Base-by-base conservation (phyloP, 2,888 invertebrate species). In the Timema cristinae region DNA sequence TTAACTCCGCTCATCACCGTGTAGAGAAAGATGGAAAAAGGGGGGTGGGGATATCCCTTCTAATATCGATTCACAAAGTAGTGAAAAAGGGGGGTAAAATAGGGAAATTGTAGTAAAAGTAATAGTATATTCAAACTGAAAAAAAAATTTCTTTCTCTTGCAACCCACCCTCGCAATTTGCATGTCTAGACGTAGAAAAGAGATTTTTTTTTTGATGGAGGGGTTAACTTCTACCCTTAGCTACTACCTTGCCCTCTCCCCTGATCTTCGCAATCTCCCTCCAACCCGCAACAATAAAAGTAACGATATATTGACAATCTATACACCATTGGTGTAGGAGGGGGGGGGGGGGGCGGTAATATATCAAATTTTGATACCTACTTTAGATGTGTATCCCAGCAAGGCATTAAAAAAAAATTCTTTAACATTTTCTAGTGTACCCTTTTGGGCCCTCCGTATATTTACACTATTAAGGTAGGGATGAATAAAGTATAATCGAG, bases 21-120 rank as follows among this genome's bases (percentile, higher is more conserved):
- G 32, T 32, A 2, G 32, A 32, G 32, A 32, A 4, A 32, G 32
- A 32, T 32, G 32, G 32, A 32, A 32, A 32, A n/a, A n/a, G n/a
- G 32, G 32, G 32, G 32, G 32, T 1, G 32, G 32, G 32, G 32
- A 32, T n/a, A n/a, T 32, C 48, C 63, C 48, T 48, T 63, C 63
- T 63, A 63, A 63, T 63, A 63, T 63, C 63, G 63, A 63, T 63
- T 63, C 63, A 48, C 63, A 11, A 32, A 48, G 48, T 47, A 47
- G 63, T 47, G 63, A 9, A 47, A 47, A 47, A 7, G 63, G 32
- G 6, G 63, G 6, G 63, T 16, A 48, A 32, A 16, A 13, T 1
- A 10, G 16, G 16, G 63, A 48, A 32, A 32, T 1, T 32, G 32
- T 32, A 32, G 32, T 32, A 32, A 32, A 32, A 32, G 4, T 32